Evolutionary conservation across 2,888 invertebrate species (phyloP), one percentile per base, ranked within the genome.

Genomic region (Drosophila rellima): DNA sequence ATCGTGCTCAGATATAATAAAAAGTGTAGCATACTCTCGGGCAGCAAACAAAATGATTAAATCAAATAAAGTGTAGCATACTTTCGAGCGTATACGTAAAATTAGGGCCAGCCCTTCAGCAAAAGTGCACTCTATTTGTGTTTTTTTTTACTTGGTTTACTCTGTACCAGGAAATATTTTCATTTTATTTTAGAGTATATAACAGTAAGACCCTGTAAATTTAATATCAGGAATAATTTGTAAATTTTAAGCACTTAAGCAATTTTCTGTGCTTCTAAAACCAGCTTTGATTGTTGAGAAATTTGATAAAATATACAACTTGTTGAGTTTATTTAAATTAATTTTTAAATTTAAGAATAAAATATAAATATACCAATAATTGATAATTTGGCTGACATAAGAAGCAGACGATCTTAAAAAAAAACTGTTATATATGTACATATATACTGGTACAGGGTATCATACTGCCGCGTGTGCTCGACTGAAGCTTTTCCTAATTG

Each of bases 1-100:
- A 52, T 70, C 60, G 54, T 56, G 57, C 29, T 44, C 74, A 54
- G 60, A 73, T 31, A 33, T 40, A 47, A 23, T 37, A 40, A 48
- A 59, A 52, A 50, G 52, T 44, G 59, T 47, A 42, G 50, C 55
- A 50, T 62, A 55, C 65, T 59, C 55, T 68, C 35, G 26, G 47
- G 57, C 52, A n/a, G 15, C 26, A 42, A 33, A 51, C 29, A 18
- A 26, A 62, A 47, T 39, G 35, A 11, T 33, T 11, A 17, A 60
- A 31, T 23, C 17, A 20, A 31, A 54, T 20, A 55, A 62, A 37
- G 54, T 47, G 55, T 62, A 31, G 31, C 62, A 55, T 55, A 55
- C 45, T 31, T 47, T 44, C 44, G 15, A 15, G 54, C 45, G 37
- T 7, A 15, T 5, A 3, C 17, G 8, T 2, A 13, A 51, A 37